These are phyloP conservation scores for Luffia ferchaultella DNA, from an alignment of 2,888 invertebrate species.

Conservation along the genomic window DNA sequence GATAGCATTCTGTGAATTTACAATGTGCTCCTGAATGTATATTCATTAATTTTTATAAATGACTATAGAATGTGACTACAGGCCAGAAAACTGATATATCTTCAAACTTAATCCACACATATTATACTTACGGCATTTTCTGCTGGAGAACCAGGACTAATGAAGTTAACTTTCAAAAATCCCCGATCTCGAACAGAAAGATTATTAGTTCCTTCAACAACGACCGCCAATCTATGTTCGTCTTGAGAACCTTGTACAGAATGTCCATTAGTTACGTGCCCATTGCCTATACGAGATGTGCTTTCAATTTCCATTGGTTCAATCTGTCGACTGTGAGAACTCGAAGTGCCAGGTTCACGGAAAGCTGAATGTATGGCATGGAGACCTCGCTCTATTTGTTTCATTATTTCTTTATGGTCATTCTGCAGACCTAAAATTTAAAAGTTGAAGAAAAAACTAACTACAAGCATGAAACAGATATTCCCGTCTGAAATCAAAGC, in stretches of 20 bases:
- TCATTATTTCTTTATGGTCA: slow-evolving; percentile 86
- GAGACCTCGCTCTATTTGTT: slow-evolving; percentile 81
- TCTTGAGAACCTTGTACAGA: neutral
- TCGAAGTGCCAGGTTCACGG: slow-evolving; percentile 13
- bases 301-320: neutral
- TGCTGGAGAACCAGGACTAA: slow-evolving; percentile 84
- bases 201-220: slow-evolving; percentile 15
- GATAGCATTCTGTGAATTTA: no score
- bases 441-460: no score
- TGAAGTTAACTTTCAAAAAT: slow-evolving; percentile 77
- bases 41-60: no score
- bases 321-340: neutral
- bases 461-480: no score
- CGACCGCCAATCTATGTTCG: slow-evolving; percentile 4
- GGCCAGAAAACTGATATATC: no score
- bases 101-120: no score
- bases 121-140: slow-evolving; percentile 74
- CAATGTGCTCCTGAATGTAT: no score
- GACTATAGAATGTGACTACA: no score
- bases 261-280: neutral
- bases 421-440: slow-evolving; percentile 77
- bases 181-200: slow-evolving; percentile 21
- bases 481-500: no score
- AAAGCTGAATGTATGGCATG: slow-evolving; percentile 67
- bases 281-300: slow-evolving; percentile 24